Evolutionary conservation across 1,140 invertebrate species (phyloP).

Genomic region (Formica exsecta): DNA sequence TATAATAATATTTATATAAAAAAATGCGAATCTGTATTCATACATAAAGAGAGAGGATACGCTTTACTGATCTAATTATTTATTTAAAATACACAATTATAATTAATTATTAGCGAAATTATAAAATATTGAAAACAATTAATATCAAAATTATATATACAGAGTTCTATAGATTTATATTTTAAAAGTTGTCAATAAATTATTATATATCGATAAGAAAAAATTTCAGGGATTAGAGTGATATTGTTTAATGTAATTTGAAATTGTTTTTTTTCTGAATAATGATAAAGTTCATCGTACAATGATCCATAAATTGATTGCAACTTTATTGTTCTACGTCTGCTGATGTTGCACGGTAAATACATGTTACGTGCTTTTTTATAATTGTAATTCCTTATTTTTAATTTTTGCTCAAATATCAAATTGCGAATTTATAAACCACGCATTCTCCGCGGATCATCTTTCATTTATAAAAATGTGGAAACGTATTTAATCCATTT

Average conservation of each 20-base stretch:
- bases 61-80: not conserved
- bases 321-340: not conserved
- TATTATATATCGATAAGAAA: not conserved
- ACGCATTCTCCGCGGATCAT: not conserved
- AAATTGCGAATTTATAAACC: not conserved
- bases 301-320: not conserved
- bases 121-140: not conserved
- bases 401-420: not conserved
- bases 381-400: not conserved
- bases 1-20: not conserved
- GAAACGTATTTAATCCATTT: constrained; percentile 13
- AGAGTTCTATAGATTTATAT: not conserved
- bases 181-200: not conserved
- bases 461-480: not conserved
- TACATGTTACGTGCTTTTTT: not conserved
- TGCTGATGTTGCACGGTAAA: not conserved
- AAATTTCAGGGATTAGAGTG: not conserved
- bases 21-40: not conserved
- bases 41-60: not conserved
- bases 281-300: not conserved
- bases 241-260: not conserved
- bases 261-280: not conserved
- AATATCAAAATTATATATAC: not conserved
- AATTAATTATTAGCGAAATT: not conserved
- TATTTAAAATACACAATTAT: not conserved